Evolutionary conservation across 2,113 vertebrate species (phyloP), one percentile per base, ranked within the genome.

Genomic region (Vidua macroura): DNA sequence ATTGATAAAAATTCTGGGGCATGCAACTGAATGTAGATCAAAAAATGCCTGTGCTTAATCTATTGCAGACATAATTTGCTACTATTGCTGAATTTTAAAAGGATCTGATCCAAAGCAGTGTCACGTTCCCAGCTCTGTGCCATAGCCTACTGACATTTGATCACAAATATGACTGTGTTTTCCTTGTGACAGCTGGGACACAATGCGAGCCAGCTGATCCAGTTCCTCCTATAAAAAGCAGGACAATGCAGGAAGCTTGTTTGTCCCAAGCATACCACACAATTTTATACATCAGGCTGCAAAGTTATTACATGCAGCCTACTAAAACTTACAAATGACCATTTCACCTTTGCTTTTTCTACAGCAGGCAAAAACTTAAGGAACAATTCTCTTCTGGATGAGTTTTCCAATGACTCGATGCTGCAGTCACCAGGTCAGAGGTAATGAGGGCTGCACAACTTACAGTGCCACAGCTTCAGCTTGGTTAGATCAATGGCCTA

Each of bases 1-100:
- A 98, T 96, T 97, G 98, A 98, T 97, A 98, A 97, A 96, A 98
- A 98, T 96, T 97, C 96, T 80, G 76, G 91, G 91, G 92, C 83
- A 87, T 83, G 94, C 89, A 92, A 93, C 43, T 94, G 96, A 98
- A 97, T 90, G 96, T 63, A 96, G 96, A 93, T 95, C 95, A 97
- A 96, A 96, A 97, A 97, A 97, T 97, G 95, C 95, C 97, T 91
- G 92, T 93, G 94, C 91, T 96, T 97, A 97, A 97, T 97, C 97
- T 94, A 95, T 77, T 95, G 92, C 96, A 97, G 97, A 96, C 94
- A 92, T 94, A 95, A 97, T 96, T 96, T 97, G 95, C 96, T 97
- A 97, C 92, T 84, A 93, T 90, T 48, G 95, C 96, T 98, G 96
- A 96, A 98, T 98, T 97, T 98, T 97, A 98, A 97, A 95, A 97